Conservation (phyloP, 2,113 vertebrate genomes). For the Jaculus jaculus region DNA sequence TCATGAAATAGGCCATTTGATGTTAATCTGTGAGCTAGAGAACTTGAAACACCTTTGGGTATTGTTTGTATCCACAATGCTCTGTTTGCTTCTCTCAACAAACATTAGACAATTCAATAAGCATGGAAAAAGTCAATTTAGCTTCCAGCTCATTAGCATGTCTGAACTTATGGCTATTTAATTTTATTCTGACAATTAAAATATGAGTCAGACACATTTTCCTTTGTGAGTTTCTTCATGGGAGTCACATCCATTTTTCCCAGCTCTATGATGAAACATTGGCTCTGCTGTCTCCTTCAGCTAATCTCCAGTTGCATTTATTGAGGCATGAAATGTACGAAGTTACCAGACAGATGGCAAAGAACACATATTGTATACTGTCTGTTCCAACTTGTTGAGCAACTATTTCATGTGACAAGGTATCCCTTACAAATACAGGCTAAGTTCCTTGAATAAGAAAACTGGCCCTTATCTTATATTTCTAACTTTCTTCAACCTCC, state of each 20-base stretch:
- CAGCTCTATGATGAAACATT: conserved; percentile 66
- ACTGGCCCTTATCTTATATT: neutral
- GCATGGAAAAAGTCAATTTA: conserved; percentile 47
- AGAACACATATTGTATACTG: conserved; percentile 74
- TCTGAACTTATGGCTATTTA: conserved; percentile 38
- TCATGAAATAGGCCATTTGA: conserved; percentile 3
- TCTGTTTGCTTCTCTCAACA: conserved; percentile 44
- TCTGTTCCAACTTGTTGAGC: conserved; percentile 79
- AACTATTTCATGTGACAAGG: conserved; percentile 64
- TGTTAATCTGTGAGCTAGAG: conserved; percentile 9
- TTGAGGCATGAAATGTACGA: conserved; percentile 70
- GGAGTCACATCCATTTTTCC: conserved; percentile 72
- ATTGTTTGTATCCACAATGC: conserved; percentile 26
- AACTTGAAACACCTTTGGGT: conserved; percentile 40
- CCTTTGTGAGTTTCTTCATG: conserved; percentile 67
- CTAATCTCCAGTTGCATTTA: conserved; percentile 81
- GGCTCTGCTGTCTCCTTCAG: conserved; percentile 67
- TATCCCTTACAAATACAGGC: neutral
- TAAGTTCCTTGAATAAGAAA: conserved; percentile 14
- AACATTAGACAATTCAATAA: conserved; percentile 55
- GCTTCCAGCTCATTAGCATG: conserved; percentile 58
- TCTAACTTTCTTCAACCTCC: neutral
- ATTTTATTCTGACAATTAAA: conserved; percentile 75
- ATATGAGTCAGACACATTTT: conserved; percentile 67
- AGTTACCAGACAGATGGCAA: conserved; percentile 72